Base-by-base conservation (phyloP, 2,113 vertebrate genomes). In the Cynoglossus semilaevis region DNA sequence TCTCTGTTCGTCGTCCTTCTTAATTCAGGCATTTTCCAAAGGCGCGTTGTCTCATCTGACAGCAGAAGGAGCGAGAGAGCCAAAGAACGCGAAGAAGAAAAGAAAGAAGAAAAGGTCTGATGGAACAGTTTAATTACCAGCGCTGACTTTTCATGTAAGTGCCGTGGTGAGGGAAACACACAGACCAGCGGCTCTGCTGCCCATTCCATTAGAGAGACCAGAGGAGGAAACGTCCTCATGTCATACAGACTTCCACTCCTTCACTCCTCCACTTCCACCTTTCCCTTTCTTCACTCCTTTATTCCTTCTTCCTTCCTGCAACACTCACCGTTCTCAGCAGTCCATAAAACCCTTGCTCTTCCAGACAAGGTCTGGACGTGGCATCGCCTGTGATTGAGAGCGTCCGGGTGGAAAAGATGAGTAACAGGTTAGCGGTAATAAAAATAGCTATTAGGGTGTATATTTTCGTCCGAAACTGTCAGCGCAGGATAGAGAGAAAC, bases 61-160 rank as follows among this genome's bases (percentile, higher is more conserved):
- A 90, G 70, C 58, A 58, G 46, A 40, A 48, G 72, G 58, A 57
- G 79, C 67, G 49, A 67, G 49, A 18, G 56, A 60, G 55, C 16
- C 29, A 60, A 60, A 57, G 58, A 19, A 52, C 47, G 38, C 44
- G 43, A 63, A 45, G 68, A 49, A 64, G 44, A 41, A 46, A 53
- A 51, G 71, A 38, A 51, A 17, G 57, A 12, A 43, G 54, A 60
- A 60, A 63, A 58, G 29, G 69, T 65, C 72, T 75, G 80, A 83
- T 89, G 49, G 82, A 90, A 90, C 82, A 86, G 87, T 91, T 92
- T 91, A 91, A 92, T 92, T 91, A 90, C 88, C 87, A 78, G 71
- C 43, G 59, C 86, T 89, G 88, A 85, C 90, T 90, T 29, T 29
- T 29, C 22, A 29, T 91, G 85, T 89, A 91, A 88, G 84, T 90